Conservation (phyloP, 2,888 invertebrate species). For the Melieria omissa region DNA sequence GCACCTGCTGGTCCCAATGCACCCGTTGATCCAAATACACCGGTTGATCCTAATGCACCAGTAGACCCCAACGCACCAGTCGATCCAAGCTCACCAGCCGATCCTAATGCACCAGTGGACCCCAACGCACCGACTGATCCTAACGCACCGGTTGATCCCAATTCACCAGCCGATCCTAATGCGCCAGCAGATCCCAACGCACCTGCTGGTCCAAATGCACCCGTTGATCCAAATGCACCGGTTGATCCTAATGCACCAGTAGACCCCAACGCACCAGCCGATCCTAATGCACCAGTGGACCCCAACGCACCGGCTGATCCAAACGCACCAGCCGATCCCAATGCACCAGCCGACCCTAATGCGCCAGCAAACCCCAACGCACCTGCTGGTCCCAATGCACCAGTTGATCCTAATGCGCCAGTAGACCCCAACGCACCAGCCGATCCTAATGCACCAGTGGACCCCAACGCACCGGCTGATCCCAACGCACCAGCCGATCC, state of each 20-base stretch:
- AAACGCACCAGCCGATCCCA: constrained; percentile 36
- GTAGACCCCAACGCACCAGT: constrained; percentile 25
- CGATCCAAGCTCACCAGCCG: constrained; percentile 30
- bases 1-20: constrained; percentile 30
- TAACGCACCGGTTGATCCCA: constrained; percentile 23
- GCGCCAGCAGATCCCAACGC: constrained; percentile 33
- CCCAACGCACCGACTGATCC: constrained; percentile 38
- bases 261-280: constrained; percentile 32
- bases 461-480: constrained; percentile 33
- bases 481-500: constrained; percentile 31
- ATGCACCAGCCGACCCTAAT: constrained; percentile 35
- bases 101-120: constrained; percentile 29
- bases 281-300: constrained; percentile 27
- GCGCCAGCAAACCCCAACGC: constrained; percentile 29
- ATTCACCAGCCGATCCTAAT: constrained; percentile 33
- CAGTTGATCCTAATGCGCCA: constrained; percentile 43
- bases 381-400: constrained; percentile 39
- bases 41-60: constrained; percentile 25
- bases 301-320: constrained; percentile 34
- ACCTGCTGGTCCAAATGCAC: constrained; percentile 27
- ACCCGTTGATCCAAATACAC: constrained; percentile 25
- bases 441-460: constrained; percentile 24
- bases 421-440: constrained; percentile 33
- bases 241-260: constrained; percentile 31
- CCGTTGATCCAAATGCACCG: constrained; percentile 38